Evolutionary conservation across 1,140 invertebrate genomes (phyloP), one percentile per base, ranked within the genome.

Genomic region (Leptonema lineaticorne): DNA sequence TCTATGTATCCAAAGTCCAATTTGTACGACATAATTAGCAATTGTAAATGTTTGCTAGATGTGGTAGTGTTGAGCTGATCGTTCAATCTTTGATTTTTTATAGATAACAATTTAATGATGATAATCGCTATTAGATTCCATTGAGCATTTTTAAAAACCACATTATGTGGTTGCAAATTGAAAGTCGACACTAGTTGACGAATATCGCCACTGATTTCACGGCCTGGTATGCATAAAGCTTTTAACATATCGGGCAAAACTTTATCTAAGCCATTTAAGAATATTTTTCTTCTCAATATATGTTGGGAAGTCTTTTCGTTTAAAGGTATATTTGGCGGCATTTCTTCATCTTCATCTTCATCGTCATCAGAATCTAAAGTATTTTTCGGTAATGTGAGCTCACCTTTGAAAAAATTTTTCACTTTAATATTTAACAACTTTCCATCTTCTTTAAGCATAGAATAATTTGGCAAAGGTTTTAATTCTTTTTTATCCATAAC

Each of bases 391-490:
- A 81, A 77, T 24, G 74, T 75, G 16, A 75, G 79, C 45, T 76
- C 75, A n/a, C 81, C 81, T 63, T 78, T 71, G 62, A 77, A 83
- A 74, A 83, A 87, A 22, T 84, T 80, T 75, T 81, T 82, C 0
- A 86, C 83, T 79, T 86, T 86, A 7, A 86, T 69, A 58, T 85
- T 78, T 69, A 86, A 75, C 56, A 79, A 79, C 71, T 83, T 82
- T 67, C 78, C 82, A 73, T 87, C 85, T 74, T 85, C 80, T 73
- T 86, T 82, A 29, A 87, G 73, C 65, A 82, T 77, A 22, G 78
- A 79, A 71, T 84, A 87, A 75, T 86, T 81, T 6, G 85, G 85
- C 9, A 86, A 73, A 22, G 85, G 85, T 74, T 84, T 83, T 8
- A 46, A 18, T n/a, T 78, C 75, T 70, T 82, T 78, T 68, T 74